phyloP scores from a whole-genome alignment of 2,113 vertebrate genomes.

The Semnornis frantzii region DNA sequence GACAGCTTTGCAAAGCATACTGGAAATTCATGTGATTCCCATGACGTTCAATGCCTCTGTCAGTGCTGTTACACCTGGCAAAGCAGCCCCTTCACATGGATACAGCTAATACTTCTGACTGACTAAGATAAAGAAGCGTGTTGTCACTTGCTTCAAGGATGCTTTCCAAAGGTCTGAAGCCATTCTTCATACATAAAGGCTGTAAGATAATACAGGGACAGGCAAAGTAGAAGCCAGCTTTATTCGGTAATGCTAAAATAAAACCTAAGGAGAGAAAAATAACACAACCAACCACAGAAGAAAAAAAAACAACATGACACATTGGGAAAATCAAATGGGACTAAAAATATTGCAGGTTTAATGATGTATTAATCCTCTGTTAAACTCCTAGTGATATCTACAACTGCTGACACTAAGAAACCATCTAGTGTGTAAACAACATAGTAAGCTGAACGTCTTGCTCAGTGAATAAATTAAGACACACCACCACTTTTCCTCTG shows the following conservation, averaged over 20 bases:
- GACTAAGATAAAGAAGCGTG: neutral
- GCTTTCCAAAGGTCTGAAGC: neutral
- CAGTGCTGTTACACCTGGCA: neutral
- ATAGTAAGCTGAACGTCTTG: neutral
- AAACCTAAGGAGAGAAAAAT: neutral
- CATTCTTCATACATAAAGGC: neutral
- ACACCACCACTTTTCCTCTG: neutral
- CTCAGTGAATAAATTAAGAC: neutral
- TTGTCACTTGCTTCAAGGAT: neutral
- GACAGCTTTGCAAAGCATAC: neutral
- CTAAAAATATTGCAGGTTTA: neutral
- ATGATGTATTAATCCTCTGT: neutral
- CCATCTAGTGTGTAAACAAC: neutral
- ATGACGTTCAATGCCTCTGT: neutral
- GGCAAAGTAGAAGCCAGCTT: neutral
- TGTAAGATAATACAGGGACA: neutral
- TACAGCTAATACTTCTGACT: neutral
- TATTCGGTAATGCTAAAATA: neutral
- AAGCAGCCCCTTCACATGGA: neutral
- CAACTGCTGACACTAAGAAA: neutral
- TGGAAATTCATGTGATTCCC: neutral
- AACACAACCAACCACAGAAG: neutral
- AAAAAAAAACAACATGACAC: neutral
- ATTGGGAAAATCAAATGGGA: neutral
- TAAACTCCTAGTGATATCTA: neutral